These are phyloP conservation scores for Nixonia krombeini DNA, from an alignment of 1,140 invertebrate species.

Conservation along the genomic window DNA sequence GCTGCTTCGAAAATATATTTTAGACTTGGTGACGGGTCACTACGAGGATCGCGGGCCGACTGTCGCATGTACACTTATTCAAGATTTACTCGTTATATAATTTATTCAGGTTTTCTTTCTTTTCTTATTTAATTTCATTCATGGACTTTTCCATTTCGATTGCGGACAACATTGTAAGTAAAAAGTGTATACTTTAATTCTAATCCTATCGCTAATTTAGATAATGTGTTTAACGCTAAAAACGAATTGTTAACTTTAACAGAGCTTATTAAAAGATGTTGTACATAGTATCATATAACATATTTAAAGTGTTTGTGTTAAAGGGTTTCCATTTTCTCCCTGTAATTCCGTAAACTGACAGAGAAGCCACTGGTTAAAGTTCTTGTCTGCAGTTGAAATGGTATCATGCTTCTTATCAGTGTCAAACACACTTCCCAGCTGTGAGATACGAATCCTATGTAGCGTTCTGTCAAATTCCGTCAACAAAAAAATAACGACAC, in stretches of 20 bases:
- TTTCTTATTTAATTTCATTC: constrained; percentile 55
- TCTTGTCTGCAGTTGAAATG: constrained; percentile 57
- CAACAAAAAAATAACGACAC: neutral
- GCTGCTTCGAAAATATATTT: constrained; percentile 30
- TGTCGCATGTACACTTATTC: constrained; percentile 51
- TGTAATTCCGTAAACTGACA: too few relatives aligned
- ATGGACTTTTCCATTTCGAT: constrained; percentile 54
- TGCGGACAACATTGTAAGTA: constrained; percentile 35
- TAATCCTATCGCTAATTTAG: too few relatives aligned
- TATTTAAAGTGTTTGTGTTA: too few relatives aligned
- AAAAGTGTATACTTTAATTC: constrained; percentile 8
- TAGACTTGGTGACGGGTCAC: constrained; percentile 56
- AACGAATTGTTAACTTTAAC: too few relatives aligned
- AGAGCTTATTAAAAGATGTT: too few relatives aligned
- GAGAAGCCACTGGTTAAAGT: too few relatives aligned
- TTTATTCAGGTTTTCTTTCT: constrained; percentile 54
- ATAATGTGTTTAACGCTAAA: too few relatives aligned
- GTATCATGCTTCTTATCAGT: constrained; percentile 69
- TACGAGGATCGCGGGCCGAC: constrained; percentile 52
- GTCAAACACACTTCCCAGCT: constrained; percentile 57
- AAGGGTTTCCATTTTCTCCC: too few relatives aligned
- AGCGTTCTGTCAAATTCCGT: neutral
- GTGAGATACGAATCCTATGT: constrained; percentile 35
- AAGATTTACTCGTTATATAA: constrained; percentile 58
- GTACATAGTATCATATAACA: too few relatives aligned